Evolutionary conservation across 30 jellyfish, hydroid and myxozoan genomes (phyloP).

Genomic region (Aurelia sp.): DNA sequence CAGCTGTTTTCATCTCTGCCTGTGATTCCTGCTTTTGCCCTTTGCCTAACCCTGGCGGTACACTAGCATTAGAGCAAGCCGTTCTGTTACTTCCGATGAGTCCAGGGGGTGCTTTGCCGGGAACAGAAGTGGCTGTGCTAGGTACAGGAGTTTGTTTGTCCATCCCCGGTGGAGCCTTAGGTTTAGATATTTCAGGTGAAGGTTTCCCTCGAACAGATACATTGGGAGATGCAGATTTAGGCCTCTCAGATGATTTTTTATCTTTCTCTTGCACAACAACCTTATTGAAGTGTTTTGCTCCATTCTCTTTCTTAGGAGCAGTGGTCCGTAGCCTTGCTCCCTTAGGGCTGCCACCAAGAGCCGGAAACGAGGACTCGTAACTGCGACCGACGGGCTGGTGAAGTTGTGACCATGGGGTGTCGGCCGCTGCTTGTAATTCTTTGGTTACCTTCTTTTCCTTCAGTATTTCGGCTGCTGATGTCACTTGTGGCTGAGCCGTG

Average conservation of each 20-base stretch:
- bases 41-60: conserved; percentile 25
- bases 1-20: not conserved
- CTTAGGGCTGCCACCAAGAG: conserved; percentile 2
- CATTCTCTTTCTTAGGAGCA: not conserved
- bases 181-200: not conserved
- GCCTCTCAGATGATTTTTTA: no score
- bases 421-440: not conserved
- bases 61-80: not conserved
- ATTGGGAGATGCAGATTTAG: no score
- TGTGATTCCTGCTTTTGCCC: not conserved
- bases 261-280: not conserved
- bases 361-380: conserved; percentile 1
- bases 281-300: not conserved
- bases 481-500: not conserved
- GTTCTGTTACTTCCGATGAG: not conserved
- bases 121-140: not conserved
- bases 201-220: not conserved
- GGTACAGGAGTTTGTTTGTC: conserved; percentile 33
- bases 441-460: conserved; percentile 13
- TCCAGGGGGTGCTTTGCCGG: not conserved
- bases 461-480: conserved; percentile 12
- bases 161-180: conserved; percentile 26
- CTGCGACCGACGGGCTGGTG: not conserved
- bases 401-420: not conserved
- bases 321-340: not conserved